Evolutionary conservation across 1,140 invertebrate species (phyloP).

Genomic region (Asobara japonica): DNA sequence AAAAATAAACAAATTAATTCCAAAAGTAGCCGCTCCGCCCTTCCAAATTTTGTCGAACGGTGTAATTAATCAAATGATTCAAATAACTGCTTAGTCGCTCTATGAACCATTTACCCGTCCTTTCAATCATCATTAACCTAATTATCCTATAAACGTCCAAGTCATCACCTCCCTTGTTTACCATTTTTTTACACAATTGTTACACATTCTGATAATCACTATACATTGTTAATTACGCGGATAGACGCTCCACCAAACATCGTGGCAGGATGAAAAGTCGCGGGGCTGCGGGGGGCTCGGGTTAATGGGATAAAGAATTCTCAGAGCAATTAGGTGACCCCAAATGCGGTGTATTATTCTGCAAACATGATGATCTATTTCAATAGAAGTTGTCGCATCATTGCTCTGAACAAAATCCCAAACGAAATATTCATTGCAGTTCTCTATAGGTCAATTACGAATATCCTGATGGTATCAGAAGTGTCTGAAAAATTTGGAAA

Average conservation of each 20-base stretch:
- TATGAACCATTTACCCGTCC: too few relatives aligned
- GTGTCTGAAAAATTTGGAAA: too few relatives aligned
- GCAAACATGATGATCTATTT: background rate
- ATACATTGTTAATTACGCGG: background rate
- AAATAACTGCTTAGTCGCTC: too few relatives aligned
- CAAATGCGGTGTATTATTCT: background rate
- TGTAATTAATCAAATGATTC: too few relatives aligned
- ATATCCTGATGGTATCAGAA: too few relatives aligned
- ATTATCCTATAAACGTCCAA: background rate
- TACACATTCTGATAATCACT: conserved; percentile 8
- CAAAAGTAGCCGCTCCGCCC: too few relatives aligned
- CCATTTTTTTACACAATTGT: conserved; percentile 12
- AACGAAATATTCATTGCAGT: too few relatives aligned
- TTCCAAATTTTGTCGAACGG: too few relatives aligned
- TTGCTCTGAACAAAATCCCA: too few relatives aligned
- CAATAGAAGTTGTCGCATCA: background rate
- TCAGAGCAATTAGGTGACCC: background rate
- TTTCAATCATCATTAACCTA: background rate
- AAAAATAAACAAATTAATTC: too few relatives aligned
- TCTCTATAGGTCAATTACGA: too few relatives aligned
- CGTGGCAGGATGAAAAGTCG: conserved; percentile 25
- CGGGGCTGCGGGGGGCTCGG: conserved; percentile 6
- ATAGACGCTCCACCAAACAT: conserved; percentile 24
- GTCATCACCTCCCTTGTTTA: background rate
- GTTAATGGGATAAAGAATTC: conserved; percentile 8